These are phyloP conservation scores for Diarsia rubi DNA, from an alignment of 2,888 invertebrate species.

Conservation along the genomic window DNA sequence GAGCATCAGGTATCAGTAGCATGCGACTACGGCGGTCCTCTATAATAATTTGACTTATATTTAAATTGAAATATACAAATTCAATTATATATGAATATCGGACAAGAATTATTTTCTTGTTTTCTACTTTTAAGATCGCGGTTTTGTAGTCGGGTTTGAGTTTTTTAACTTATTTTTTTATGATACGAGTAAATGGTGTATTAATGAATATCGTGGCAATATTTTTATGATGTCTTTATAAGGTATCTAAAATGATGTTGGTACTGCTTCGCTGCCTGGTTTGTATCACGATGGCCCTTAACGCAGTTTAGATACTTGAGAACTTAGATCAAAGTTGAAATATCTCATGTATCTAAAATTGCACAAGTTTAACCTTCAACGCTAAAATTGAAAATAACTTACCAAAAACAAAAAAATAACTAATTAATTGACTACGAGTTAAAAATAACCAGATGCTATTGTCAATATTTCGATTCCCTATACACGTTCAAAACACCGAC, in stretches of 20 bases:
- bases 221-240: not conserved
- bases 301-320: not conserved
- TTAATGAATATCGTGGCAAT: not conserved
- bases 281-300: not conserved
- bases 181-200: no score
- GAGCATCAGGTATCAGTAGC: no score
- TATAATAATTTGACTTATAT: no score
- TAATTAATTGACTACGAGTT: constrained; percentile 11
- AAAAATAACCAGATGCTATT: constrained; percentile 8
- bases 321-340: not conserved
- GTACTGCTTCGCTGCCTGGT: not conserved
- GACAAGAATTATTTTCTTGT: no score
- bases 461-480: constrained; percentile 32
- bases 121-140: no score
- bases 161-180: no score
- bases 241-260: not conserved
- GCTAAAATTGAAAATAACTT: not conserved
- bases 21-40: no score
- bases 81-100: no score
- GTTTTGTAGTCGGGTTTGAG: no score
- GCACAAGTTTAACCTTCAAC: not conserved
- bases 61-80: no score
- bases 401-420: not conserved
- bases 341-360: not conserved
- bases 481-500: constrained; percentile 32